Evolutionary conservation across 2,797 vertebrate species (phyloP), one percentile per base, ranked within the genome.

Genomic region (Notolabrus celidotus): DNA sequence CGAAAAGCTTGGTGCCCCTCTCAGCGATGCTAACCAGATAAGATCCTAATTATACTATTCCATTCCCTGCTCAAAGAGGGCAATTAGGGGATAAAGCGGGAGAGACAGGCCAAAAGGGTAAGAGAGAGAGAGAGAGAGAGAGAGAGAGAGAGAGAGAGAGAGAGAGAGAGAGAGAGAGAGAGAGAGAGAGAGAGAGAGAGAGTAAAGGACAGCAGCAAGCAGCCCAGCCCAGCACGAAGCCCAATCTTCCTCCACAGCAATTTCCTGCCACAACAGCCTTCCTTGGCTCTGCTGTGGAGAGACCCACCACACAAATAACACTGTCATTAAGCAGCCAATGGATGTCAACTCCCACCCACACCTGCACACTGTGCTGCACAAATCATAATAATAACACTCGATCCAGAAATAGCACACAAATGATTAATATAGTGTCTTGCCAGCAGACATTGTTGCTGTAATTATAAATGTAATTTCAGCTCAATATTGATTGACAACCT

Each of bases 31-130:
- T 89, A 90, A 93, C 84, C 88, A 88, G 90, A 93, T 93, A 92
- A 92, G 86, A 91, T 89, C 84, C 87, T 93, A 93, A 94, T 94
- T 93, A 92, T 79, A 92, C 88, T 88, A 89, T 91, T 93, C 86
- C 84, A 89, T 91, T 88, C 85, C 83, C 77, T 66, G 73, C 86
- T 90, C 84, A 89, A 89, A 89, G 86, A 90, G 86, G 83, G 88
- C 88, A 92, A 92, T 93, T 93, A 92, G 80, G 84, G 87, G 82
- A 80, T 77, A 76, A 74, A 86, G 73, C 29, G 5, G 76, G 77
- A 63, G 74, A 86, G 85, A 79, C 45, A 74, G 86, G 79, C 87
- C 68, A 72, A 87, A 78, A 82, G 81, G 79, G 77, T 79, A 69
- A 79, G 67, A 75, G 60, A 71, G 53, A 61, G 27, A 55, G 60